Percentiles rank a stretch among this genome's conserved stretches.
Evolutionary conservation across 2,797 vertebrate genomes (phyloP).

Genomic region (Hoplostethus mediterraneus): DNA sequence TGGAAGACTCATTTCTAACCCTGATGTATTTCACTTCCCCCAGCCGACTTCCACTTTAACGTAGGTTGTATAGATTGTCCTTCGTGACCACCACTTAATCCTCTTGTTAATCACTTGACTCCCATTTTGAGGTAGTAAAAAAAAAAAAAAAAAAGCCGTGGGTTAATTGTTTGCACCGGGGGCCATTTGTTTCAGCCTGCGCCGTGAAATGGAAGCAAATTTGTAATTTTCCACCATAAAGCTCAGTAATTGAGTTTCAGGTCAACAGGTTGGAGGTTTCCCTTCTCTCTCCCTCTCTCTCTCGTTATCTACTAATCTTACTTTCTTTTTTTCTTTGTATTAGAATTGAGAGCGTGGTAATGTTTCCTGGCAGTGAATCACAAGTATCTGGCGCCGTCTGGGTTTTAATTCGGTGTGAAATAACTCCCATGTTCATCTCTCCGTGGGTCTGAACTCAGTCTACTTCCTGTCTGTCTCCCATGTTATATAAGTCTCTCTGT

Average conservation of each 20-base stretch:
- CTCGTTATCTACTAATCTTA: not conserved
- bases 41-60: not conserved
- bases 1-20: not conserved
- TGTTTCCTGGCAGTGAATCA: slow-evolving; percentile 37
- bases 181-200: slow-evolving; percentile 12
- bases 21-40: not conserved
- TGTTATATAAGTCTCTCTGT: not conserved
- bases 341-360: slow-evolving; percentile 8
- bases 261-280: slow-evolving; percentile 3
- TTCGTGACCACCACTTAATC: slow-evolving; percentile 7
- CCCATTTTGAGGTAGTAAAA: slow-evolving; percentile 23
- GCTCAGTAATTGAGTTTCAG: slow-evolving; percentile 50
- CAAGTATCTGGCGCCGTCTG: slow-evolving; percentile 28
- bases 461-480: not conserved
- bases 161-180: slow-evolving; percentile 10
- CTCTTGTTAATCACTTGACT: slow-evolving; percentile 53
- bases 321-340: not conserved
- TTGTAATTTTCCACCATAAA: slow-evolving; percentile 29
- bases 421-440: slow-evolving; percentile 1
- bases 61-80: slow-evolving; percentile 12
- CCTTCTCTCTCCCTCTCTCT: not conserved
- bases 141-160: slow-evolving; percentile 17
- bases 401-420: slow-evolving; percentile 55
- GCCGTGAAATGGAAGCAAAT: slow-evolving; percentile 43
- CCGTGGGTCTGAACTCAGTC: not conserved